Percentiles rank a stretch among this genome's conserved stretches.
Conservation (phyloP, 2,797 vertebrate genomes). For the Cyclura pinguis region DNA sequence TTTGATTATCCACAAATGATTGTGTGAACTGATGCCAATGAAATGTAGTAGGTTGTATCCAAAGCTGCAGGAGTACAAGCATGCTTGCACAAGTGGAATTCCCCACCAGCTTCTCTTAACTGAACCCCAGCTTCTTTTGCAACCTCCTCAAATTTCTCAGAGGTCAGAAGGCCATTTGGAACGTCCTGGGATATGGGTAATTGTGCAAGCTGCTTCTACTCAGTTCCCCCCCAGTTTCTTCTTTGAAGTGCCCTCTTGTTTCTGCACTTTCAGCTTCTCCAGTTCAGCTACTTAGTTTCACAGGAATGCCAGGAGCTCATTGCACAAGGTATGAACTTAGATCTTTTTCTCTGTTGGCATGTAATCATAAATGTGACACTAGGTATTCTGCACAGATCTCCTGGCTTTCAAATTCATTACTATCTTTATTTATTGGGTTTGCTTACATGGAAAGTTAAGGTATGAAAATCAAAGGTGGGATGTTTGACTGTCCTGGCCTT, state of each 20-base stretch:
- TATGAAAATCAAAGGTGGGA: neutral
- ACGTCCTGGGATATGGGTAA: neutral
- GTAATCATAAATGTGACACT: neutral
- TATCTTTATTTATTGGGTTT: neutral
- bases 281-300: neutral
- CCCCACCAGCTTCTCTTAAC: neutral
- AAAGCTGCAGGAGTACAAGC: neutral
- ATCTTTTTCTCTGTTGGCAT: neutral
- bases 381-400: too few relatives aligned
- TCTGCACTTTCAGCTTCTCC: neutral
- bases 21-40: neutral
- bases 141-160: neutral
- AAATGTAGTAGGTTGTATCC: neutral
- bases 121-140: neutral
- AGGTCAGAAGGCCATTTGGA: neutral
- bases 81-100: neutral
- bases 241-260: neutral
- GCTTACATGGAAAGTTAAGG: slow-evolving; percentile 5
- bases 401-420: neutral
- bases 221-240: neutral
- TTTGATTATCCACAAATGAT: neutral
- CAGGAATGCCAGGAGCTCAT: neutral
- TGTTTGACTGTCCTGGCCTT: neutral
- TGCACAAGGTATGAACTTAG: neutral
- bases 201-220: neutral